Evolutionary conservation across 2,797 vertebrate genomes (phyloP), one percentile per base, ranked within the genome.

Genomic region (Phrynocephalus guinanensis): DNA sequence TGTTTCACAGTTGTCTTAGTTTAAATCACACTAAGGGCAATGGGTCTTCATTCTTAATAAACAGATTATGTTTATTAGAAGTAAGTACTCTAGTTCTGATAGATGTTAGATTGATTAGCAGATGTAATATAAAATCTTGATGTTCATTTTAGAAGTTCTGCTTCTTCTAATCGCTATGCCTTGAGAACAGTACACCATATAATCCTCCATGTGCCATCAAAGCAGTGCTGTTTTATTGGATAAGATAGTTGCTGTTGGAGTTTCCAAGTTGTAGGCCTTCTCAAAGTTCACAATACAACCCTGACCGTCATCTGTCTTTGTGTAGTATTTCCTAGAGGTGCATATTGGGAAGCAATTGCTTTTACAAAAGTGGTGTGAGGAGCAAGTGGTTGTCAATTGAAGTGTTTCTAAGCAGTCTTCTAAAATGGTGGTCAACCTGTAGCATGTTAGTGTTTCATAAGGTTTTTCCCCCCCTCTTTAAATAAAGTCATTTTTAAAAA

Each of bases 291-390:
- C 8, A 20, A 38, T 16, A 71, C 15, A 56, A 15, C 38, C 0
- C 30, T 18, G 56, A n/a, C 73, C 22, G 9, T n/a, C 1, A 20
- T 48, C 26, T 22, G 24, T 81, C 86, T 90, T 11, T 91, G 3
- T 72, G 22, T 52, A 2, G 66, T 50, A 16, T 75, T 8, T 6
- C 28, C 20, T 72, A 72, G 20, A 26, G 50, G 13, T 22, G 9
- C 38, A 5, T 83, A 63, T n/a, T 28, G 38, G 3, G 48, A 85
- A 82, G 82, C 80, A 9, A 10, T 87, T 18, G 83, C 8, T 78
- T 86, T 90, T 83, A 52, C 30, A 56, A 22, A 82, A 85, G 24
- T 56, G 79, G 38, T 68, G 11, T 77, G 77, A 72, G 84, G 48
- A 71, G 86, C 86, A 79, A 22, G 82, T 38, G 1, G 85, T 79